Base-by-base conservation (phyloP, 2,797 vertebrate genomes). In the Anomalospiza imberbis region DNA sequence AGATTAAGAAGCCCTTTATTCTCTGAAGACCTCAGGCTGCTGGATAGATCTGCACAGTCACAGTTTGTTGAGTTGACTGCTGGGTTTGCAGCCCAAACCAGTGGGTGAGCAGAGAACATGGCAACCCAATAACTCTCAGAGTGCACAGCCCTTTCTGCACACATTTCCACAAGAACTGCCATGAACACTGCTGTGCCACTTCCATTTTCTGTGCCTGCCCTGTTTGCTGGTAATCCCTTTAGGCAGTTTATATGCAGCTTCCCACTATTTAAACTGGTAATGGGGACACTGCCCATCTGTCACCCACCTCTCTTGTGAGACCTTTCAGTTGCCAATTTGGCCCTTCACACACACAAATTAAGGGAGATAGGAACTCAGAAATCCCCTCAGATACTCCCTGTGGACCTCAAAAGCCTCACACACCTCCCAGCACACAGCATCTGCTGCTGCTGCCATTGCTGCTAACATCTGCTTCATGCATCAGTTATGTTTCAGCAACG, bases 141-240 rank as follows among this genome's bases (percentile, higher is more conserved):
- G 17, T 1, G 6, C 17, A 17, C 12, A 48, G 17, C 4, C 22
- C 13, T 74, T 53, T 15, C 34, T 34, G 7, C 19, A 26, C 2
- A 8, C 4, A 4, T 19, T 45, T 71, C 15, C 22, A 32, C 2
- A 4, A 1, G 1, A 73, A 2, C 17, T 25, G 19, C 22, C 4
- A 1, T 5, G 17, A 66, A 36, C 13, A 24, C 19, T 53, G 26
- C 2, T 25, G 6, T 1, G 1, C 3, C 3, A 1, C 7, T 86
- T 20, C 10, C 16, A 44, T 28, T 48, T 36, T 57, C 21, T 44
- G 38, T 40, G 17, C 16, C 54, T 6, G 2, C 7, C 9, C 12
- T 71, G 9, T 34, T 42, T 60, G 5, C 28, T 47, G n/a, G 14
- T 63, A 14, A 4, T 36, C 17, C 13, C 8, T 36, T 7, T 18